phyloP scores from a whole-genome alignment of 2,113 vertebrate genomes.

The Empidonax traillii region DNA sequence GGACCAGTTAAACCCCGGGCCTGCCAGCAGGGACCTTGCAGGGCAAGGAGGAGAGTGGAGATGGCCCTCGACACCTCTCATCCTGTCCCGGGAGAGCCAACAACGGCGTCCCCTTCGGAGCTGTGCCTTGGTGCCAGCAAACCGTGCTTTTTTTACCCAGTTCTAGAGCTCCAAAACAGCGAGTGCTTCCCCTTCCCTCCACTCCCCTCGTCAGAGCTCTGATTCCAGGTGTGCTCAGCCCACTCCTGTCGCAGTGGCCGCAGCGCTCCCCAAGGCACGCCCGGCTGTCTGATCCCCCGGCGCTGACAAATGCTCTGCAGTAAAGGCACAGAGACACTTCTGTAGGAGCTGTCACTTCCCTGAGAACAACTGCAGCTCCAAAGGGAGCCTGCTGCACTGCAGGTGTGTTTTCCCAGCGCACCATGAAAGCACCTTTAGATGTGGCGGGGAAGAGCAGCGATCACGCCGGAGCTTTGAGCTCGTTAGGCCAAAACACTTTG shows the following conservation, averaged over 20 bases:
- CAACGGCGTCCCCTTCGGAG: background rate
- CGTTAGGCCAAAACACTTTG: background rate
- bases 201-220: background rate
- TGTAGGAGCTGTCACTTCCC: background rate
- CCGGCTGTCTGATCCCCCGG: background rate
- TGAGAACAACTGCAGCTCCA: background rate
- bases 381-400: background rate
- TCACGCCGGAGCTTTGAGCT: background rate
- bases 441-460: background rate
- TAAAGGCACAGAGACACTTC: background rate
- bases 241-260: background rate
- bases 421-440: background rate
- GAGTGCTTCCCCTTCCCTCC: background rate
- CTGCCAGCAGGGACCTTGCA: background rate
- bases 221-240: background rate
- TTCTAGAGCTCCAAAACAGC: background rate
- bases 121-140: background rate
- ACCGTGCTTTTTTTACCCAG: background rate
- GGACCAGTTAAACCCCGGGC: background rate
- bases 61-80: background rate
- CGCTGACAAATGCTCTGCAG: background rate
- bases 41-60: background rate
- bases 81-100: accelerated
- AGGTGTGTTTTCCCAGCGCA: background rate
- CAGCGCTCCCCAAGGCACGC: background rate